Evolutionary conservation across 2,888 invertebrate genomes (phyloP), one percentile per base, ranked within the genome.

Genomic region (Tiphia femorata): DNA sequence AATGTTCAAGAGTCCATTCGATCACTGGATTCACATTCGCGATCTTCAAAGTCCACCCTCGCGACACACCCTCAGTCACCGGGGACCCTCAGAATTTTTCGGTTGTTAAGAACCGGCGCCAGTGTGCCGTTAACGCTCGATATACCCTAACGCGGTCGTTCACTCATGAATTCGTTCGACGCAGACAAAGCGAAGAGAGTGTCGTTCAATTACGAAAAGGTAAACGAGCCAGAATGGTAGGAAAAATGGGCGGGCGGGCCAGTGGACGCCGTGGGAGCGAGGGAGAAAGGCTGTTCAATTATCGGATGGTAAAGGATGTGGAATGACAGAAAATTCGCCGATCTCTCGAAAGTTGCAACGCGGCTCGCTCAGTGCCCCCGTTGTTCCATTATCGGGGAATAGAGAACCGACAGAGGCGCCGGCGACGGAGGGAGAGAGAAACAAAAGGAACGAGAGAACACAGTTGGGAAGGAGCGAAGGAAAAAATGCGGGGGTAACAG

Each of bases 401-500:
- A n/a, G n/a, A n/a, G n/a, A n/a, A n/a, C n/a, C n/a, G n/a, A 33
- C 12, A 33, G 12, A 33, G 14, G 33, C 12, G 33, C 10, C 8
- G 8, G 33, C 14, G 14, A 33, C 12, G 33, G 12, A 33, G 12
- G 33, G 14, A 7, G 12, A 8, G 12, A 33, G 2, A 14, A 6
- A 33, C 3, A 33, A 33, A n/a, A 6, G 33, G 12, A 14, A 33
- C 7, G 33, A n/a, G 12, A n/a, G 33, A 33, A 33, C 6, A n/a
- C 12, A n/a, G 33, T 33, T 33, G 33, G 12, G 8, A 6, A 33
- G 21, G 23, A 20, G 7, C 12, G 40, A 42, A 35, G 17, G 14
- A 47, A 40, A 30, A 43, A 46, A 51, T 49, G 44, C 42, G 47
- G 19, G 29, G 50, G 23, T 50, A 37, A 49, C n/a, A n/a, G n/a